Evolutionary conservation across 2,888 invertebrate species (phyloP).

Genomic region (Leucoma salicis): DNA sequence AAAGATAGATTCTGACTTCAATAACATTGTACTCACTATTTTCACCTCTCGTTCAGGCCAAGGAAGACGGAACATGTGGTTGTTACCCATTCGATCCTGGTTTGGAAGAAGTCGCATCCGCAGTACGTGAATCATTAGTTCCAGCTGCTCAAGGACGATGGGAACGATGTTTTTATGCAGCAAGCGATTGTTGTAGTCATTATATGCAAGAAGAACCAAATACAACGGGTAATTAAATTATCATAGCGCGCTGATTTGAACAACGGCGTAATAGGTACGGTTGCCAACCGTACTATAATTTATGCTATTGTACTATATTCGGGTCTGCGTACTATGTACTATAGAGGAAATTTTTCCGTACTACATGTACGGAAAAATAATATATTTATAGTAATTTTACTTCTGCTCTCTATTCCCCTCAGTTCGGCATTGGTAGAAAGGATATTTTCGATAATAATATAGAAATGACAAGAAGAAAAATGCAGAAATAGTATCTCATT

Average conservation of each 20-base stretch:
- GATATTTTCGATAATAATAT: too few relatives aligned
- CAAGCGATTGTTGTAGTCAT: constrained; percentile 65
- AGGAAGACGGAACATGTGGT: constrained; percentile 67
- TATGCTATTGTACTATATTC: background rate
- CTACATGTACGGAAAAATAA: too few relatives aligned
- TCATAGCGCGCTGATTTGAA: too few relatives aligned
- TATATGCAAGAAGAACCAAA: constrained; percentile 46
- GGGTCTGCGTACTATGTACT: background rate
- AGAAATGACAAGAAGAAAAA: too few relatives aligned
- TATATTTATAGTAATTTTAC: too few relatives aligned
- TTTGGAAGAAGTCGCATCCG: constrained; percentile 55
- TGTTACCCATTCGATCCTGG: constrained; percentile 74
- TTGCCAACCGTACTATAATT: constrained; percentile 2
- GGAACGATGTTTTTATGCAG: constrained; percentile 67
- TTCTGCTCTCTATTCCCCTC: too few relatives aligned
- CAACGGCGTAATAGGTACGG: too few relatives aligned
- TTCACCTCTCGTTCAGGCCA: constrained; percentile 51
- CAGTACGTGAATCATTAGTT: constrained; percentile 53
- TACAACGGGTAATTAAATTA: constrained; percentile 32
- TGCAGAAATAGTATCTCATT: too few relatives aligned
- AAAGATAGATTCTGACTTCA: too few relatives aligned
- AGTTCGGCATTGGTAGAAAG: too few relatives aligned
- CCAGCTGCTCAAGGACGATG: constrained; percentile 65
- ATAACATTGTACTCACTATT: too few relatives aligned
- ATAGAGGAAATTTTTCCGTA: too few relatives aligned